These are phyloP conservation scores for Morbakka virulenta DNA, from an alignment of 30 jellyfish, hydroid and myxozoan species.

Conservation along the genomic window DNA sequence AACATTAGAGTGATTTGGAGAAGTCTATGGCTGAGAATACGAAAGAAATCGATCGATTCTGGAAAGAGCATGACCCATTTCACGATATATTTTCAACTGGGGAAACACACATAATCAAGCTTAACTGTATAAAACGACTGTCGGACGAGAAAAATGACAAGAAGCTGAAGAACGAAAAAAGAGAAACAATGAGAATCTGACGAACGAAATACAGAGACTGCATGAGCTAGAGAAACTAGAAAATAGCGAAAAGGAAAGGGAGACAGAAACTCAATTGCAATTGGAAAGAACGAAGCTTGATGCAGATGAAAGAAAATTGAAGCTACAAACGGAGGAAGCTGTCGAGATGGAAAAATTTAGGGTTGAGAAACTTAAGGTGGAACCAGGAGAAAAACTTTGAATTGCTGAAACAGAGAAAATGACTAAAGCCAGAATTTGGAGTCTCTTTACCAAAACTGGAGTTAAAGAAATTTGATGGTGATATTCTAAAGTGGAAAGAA, in stretches of 20 bases:
- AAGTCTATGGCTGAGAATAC: too few species aligned
- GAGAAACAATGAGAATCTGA: background rate
- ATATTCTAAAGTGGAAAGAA: too few species aligned
- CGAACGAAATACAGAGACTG: background rate
- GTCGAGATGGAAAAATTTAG: background rate
- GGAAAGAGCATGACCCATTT: too few species aligned
- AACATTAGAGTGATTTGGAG: too few species aligned
- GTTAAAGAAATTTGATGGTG: too few species aligned
- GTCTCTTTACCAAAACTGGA: background rate
- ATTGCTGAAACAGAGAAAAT: background rate
- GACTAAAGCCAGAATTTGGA: background rate
- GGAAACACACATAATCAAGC: too few species aligned
- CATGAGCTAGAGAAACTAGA: slow-evolving; percentile 1
- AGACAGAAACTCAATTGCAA: background rate
- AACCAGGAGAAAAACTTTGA: background rate
- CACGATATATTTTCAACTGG: too few species aligned
- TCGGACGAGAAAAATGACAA: too few species aligned
- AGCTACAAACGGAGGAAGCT: background rate
- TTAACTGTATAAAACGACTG: too few species aligned
- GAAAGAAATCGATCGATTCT: too few species aligned
- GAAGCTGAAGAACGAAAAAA: background rate
- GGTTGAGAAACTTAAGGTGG: background rate
- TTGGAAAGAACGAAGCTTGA: background rate
- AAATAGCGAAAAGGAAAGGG: background rate
- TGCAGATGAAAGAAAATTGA: background rate